Evolutionary conservation across 2,113 vertebrate species (phyloP).

Genomic region (Pachyramphus minor): DNA sequence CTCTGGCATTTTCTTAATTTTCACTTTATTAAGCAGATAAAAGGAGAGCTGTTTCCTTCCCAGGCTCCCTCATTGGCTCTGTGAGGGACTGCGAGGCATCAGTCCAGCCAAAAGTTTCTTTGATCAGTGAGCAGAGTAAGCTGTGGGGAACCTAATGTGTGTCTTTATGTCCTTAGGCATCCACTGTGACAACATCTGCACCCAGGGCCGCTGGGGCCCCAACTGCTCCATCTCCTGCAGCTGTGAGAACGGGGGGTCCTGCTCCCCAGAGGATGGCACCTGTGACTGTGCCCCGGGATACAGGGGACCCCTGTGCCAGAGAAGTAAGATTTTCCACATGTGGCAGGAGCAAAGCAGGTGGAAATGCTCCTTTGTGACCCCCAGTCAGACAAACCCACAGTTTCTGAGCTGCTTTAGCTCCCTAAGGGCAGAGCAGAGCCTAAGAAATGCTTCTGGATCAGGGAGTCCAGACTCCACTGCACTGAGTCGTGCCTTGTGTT

Average conservation of each 20-base stretch:
- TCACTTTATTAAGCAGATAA: slow-evolving; percentile 40
- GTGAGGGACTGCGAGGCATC: background rate
- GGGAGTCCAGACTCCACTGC: background rate
- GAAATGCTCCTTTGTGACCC: background rate
- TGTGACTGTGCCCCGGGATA: slow-evolving; percentile 95
- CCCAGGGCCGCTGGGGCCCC: slow-evolving; percentile 91
- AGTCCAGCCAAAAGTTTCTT: background rate
- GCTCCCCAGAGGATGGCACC: slow-evolving; percentile 91
- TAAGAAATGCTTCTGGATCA: background rate
- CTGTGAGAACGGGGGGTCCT: slow-evolving; percentile 95
- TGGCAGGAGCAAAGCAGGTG: background rate
- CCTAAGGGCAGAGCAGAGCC: background rate
- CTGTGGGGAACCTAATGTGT: background rate
- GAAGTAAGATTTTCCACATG: slow-evolving; percentile 81
- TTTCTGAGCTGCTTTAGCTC: background rate
- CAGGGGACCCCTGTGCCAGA: slow-evolving; percentile 92
- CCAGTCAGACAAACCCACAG: background rate
- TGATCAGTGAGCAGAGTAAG: background rate
- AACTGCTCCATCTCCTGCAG: slow-evolving; percentile 95
- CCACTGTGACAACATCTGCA: slow-evolving; percentile 90
- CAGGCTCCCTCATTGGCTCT: background rate
- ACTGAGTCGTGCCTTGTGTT: background rate
- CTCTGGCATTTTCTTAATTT: slow-evolving; percentile 7
- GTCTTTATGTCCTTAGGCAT: slow-evolving; percentile 75
- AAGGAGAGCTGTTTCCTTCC: slow-evolving; percentile 7